Base-by-base conservation (phyloP, 2,113 vertebrate species). In the Mobula hypostoma region DNA sequence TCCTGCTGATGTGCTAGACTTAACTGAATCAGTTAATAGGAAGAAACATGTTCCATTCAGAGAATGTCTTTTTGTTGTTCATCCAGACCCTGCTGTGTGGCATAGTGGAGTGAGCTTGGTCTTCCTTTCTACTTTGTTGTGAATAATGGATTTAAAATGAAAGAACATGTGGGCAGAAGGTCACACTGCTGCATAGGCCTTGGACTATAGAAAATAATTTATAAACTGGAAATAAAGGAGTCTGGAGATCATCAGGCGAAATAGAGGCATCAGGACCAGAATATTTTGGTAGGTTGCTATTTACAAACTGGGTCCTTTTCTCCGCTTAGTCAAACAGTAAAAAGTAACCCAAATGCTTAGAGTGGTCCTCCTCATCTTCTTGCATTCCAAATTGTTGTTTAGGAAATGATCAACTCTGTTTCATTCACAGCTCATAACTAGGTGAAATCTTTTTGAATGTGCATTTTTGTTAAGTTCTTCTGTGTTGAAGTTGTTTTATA, bases 151-250 rank as follows among this genome's bases (percentile, higher is more conserved):
- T 76, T 74, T 93, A 24, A 74, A 48, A 74, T 36, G 36, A 74
- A 93, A 76, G 27, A 12, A 74, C 27, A 72, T 93, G 24, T 56
- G 40, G 72, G 70, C 91, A 93, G 68, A 93, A 93, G 91, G 91
- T 87, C 83, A 87, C 83, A 61, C 19, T 72, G 68, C 21, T 93
- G 66, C 11, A 27, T 74, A 29, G 91, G 91, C 91, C 70, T 76
- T 32, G 21, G 68, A 70, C 91, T 27, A 70, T 29, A 70, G 70
- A 74, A 93, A 93, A 56, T 74, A 40, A 36, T 11, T 74, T 40
- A 93, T 27, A 76, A 76, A 93, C 32, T 93, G 91, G 24, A 56
- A 48, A 70, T 93, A 93, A 93, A 74, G 70, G 91, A 90, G 36
- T 93, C 40, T 11, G 68, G 74, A 32, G 70, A 93, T 93, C 36